Evolutionary conservation across 2,797 vertebrate species (phyloP).

Genomic region (Phrynocephalus vlangalii): DNA sequence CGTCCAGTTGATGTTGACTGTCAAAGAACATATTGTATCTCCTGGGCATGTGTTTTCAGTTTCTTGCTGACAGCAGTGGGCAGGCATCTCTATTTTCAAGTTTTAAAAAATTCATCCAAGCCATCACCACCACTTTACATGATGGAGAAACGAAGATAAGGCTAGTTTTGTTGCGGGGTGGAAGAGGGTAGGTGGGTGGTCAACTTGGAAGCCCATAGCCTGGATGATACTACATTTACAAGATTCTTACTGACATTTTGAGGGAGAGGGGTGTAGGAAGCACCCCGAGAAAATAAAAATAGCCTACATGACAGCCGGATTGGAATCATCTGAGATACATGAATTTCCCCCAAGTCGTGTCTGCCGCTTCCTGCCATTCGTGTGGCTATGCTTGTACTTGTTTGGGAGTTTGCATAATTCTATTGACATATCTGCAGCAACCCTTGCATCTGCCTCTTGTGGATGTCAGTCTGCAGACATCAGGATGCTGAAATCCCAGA

Average conservation of each 20-base stretch:
- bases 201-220: conserved; percentile 20
- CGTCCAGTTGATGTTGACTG: conserved; percentile 1
- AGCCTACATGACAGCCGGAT: conserved; percentile 24
- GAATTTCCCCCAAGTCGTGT: neutral
- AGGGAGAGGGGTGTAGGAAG: conserved; percentile 30
- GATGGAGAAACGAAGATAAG: neutral
- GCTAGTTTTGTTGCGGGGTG: neutral
- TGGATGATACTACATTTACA: neutral
- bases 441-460: neutral
- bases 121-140: neutral
- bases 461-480: neutral
- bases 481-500: neutral
- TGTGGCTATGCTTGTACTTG: neutral
- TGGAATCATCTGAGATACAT: conserved; percentile 16
- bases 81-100: neutral
- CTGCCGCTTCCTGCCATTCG: neutral
- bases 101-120: conserved; percentile 29
- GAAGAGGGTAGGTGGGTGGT: neutral
- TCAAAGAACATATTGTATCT: neutral
- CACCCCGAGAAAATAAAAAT: conserved; percentile 35
- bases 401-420: neutral
- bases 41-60: neutral
- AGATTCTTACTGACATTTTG: conserved; percentile 47
- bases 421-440: conserved; percentile 23
- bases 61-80: neutral